Conservation (phyloP, 1,140 invertebrate genomes). For the Cylas formicarius region DNA sequence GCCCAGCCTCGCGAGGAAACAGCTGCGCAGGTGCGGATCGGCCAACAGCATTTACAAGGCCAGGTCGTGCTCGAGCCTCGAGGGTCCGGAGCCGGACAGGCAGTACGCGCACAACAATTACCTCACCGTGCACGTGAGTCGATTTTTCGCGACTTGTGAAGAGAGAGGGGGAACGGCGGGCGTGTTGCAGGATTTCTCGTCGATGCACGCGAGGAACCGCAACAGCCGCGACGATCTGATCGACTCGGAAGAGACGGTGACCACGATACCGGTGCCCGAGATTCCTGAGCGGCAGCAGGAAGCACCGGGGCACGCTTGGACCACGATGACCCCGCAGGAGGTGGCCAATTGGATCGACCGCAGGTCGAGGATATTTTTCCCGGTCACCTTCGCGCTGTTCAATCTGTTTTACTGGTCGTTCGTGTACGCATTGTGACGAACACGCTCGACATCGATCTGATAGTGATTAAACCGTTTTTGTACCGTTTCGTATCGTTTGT, state of each 20-base stretch:
- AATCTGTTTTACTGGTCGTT: conserved; percentile 82
- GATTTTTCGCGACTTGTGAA: too few species aligned
- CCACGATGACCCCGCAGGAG: conserved; percentile 78
- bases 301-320: conserved; percentile 48
- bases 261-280: conserved; percentile 30
- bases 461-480: too few species aligned
- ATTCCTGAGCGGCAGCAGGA: conserved; percentile 11
- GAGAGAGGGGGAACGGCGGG: too few species aligned
- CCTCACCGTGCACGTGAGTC: conserved; percentile 65
- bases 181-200: too few species aligned
- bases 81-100: conserved; percentile 45
- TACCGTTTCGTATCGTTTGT: too few species aligned
- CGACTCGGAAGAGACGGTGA: conserved; percentile 24
- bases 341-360: conserved; percentile 81
- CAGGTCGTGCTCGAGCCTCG: conserved; percentile 61
- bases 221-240: conserved; percentile 55
- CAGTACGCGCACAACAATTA: conserved; percentile 55
- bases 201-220: too few species aligned
- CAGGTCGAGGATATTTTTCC: conserved; percentile 70
- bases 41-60: conserved; percentile 56
- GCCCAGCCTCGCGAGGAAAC: conserved; percentile 61
- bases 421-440: conserved; percentile 42
- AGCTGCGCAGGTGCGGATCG: conserved; percentile 52
- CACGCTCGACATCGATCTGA: too few species aligned
- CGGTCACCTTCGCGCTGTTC: conserved; percentile 69